phyloP scores from a whole-genome alignment of 2,888 invertebrate genomes.

The Netelia fuscicornis region DNA sequence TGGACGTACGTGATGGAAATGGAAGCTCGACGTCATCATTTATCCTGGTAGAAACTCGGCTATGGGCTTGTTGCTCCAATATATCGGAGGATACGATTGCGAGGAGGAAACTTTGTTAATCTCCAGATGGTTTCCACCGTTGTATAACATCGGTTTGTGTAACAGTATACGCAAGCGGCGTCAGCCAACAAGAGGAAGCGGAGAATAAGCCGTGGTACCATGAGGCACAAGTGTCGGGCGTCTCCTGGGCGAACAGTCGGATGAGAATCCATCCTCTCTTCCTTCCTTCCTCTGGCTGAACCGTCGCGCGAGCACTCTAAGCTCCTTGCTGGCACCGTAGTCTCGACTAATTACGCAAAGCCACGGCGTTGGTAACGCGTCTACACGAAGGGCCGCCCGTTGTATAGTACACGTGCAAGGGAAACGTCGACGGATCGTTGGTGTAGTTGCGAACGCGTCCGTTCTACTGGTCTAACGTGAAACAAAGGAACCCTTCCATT shows the following conservation, averaged over 20 bases:
- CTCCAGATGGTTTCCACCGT: conserved; percentile 62
- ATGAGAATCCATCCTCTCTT: conserved; percentile 33
- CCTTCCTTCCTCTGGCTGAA: neutral
- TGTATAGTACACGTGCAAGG: conserved; percentile 45
- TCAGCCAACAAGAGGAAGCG: conserved; percentile 1
- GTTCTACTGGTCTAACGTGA: neutral
- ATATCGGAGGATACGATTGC: conserved; percentile 28
- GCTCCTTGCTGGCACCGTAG: conserved; percentile 31
- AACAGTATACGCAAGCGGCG: conserved; percentile 24
- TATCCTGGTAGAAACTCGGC: conserved; percentile 49
- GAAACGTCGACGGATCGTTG: conserved; percentile 22
- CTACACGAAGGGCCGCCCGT: conserved; percentile 24
- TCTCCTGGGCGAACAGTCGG: conserved; percentile 31
- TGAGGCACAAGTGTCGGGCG: conserved; percentile 12
- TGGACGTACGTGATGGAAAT: neutral
- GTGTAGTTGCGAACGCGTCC: conserved; percentile 8
- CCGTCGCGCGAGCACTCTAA: conserved; percentile 34
- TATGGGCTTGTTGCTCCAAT: neutral
- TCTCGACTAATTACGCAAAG: conserved; percentile 67
- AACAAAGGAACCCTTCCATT: conserved; percentile 55
- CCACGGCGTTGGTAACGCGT: conserved; percentile 53
- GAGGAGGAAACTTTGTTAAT: conserved; percentile 66
- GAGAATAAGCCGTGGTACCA: conserved; percentile 46
- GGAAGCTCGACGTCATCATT: conserved; percentile 52
- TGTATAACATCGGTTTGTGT: conserved; percentile 32